phyloP scores from a whole-genome alignment of 2,113 vertebrate species.

The Crotalus horridus region DNA sequence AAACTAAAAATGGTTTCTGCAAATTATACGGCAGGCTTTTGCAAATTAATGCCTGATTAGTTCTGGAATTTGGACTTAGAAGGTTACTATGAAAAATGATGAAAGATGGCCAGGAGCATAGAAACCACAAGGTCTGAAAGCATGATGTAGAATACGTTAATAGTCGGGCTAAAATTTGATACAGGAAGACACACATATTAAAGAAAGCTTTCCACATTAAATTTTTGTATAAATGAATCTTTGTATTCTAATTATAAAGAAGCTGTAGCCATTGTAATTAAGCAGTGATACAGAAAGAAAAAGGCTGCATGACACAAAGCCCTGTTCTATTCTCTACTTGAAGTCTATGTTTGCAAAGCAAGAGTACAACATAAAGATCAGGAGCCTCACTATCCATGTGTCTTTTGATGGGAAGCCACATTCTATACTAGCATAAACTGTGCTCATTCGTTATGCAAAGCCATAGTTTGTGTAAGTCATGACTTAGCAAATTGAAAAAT shows the following conservation, averaged over 20 bases:
- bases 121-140: background rate
- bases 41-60: conserved; percentile 50
- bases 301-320: background rate
- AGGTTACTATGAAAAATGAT: conserved; percentile 48
- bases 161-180: background rate
- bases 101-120: conserved; percentile 43
- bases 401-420: background rate
- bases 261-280: background rate
- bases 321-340: background rate
- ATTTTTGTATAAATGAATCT: background rate
- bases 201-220: background rate
- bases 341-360: background rate
- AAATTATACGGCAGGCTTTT: conserved; percentile 38
- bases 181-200: background rate
- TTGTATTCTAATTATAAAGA: conserved; percentile 20
- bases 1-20: conserved; percentile 23
- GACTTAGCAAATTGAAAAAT: background rate
- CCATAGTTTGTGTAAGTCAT: background rate
- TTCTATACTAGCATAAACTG: background rate
- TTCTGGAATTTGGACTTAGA: conserved; percentile 27
- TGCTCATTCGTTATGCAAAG: background rate
- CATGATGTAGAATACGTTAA: background rate
- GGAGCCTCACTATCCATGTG: background rate
- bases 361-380: background rate
- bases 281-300: background rate